Conservation (phyloP, 2,888 invertebrate genomes). For the Brachylomia viminalis region DNA sequence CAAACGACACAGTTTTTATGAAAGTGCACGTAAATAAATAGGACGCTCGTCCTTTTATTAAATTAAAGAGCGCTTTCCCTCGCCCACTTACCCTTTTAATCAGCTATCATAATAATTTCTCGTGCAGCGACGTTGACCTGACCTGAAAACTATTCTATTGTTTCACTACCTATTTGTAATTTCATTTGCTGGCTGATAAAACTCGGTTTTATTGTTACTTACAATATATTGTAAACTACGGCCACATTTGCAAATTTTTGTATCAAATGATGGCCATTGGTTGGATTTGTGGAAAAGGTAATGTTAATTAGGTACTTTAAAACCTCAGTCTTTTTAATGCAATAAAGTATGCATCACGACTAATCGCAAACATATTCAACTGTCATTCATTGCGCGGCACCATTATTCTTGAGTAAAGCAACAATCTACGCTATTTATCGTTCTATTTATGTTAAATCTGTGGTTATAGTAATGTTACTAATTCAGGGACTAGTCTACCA, state of each 20-base stretch:
- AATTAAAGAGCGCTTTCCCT: conserved; percentile 79
- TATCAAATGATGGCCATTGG: background rate
- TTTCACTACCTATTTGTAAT: conserved; percentile 50
- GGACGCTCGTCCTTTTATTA: conserved; percentile 76
- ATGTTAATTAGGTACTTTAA: conserved; percentile 15
- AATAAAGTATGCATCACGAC: conserved; percentile 20
- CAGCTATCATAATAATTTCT: conserved; percentile 66
- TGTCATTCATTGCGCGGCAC: background rate
- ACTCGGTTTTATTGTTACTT: conserved; percentile 3
- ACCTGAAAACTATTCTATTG: conserved; percentile 69
- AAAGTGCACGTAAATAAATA: conserved; percentile 72
- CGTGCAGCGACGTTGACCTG: conserved; percentile 66
- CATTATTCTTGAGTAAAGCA: background rate
- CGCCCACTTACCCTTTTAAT: conserved; percentile 80
- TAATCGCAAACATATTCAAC: conserved; percentile 25
- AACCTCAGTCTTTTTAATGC: background rate
- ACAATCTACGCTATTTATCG: background rate
- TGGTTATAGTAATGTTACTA: background rate
- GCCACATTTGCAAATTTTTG: background rate
- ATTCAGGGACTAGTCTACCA: background rate
- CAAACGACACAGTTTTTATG: conserved; percentile 69
- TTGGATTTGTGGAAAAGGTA: background rate
- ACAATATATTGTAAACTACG: background rate
- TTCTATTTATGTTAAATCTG: background rate
- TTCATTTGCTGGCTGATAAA: conserved; percentile 30